Percentiles rank a stretch among this genome's conserved stretches.
phyloP scores from a whole-genome alignment of 2,797 vertebrate species.

The Diplodus sargus region DNA sequence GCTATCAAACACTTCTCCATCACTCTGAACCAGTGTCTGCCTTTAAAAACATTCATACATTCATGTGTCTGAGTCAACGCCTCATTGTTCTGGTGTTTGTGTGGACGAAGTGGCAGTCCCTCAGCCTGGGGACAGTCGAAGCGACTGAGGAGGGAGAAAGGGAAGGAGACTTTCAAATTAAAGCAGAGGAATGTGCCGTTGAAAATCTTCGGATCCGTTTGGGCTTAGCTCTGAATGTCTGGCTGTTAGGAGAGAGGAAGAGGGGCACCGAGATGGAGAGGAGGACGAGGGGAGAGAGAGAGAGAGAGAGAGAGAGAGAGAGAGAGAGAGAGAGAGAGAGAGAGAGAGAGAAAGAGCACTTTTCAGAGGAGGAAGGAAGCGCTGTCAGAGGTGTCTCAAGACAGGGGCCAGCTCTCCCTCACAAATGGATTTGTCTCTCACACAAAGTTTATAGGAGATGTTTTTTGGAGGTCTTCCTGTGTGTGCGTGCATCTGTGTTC shows the following conservation, averaged over 20 bases:
- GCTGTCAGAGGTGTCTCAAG: slow-evolving; percentile 57
- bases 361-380: slow-evolving; percentile 37
- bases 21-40: background rate
- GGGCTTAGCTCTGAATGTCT: slow-evolving; percentile 54
- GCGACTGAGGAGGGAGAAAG: background rate
- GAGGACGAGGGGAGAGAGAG: slow-evolving; percentile 14
- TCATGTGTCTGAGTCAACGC: background rate
- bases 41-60: background rate
- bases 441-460: slow-evolving; percentile 47
- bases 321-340: background rate
- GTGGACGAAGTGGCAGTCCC: background rate
- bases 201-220: slow-evolving; percentile 55
- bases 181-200: slow-evolving; percentile 63
- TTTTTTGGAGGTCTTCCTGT: slow-evolving; percentile 22
- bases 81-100: background rate
- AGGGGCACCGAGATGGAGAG: background rate
- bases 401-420: slow-evolving; percentile 39
- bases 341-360: slow-evolving; percentile 4
- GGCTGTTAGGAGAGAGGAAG: slow-evolving; percentile 35
- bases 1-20: slow-evolving; percentile 2
- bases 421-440: slow-evolving; percentile 56
- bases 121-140: slow-evolving; percentile 19
- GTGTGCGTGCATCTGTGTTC: slow-evolving; percentile 30
- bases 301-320: slow-evolving; percentile 6
- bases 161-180: slow-evolving; percentile 49